phyloP scores from a whole-genome alignment of 2,888 invertebrate species.

The Phalera bucephala region DNA sequence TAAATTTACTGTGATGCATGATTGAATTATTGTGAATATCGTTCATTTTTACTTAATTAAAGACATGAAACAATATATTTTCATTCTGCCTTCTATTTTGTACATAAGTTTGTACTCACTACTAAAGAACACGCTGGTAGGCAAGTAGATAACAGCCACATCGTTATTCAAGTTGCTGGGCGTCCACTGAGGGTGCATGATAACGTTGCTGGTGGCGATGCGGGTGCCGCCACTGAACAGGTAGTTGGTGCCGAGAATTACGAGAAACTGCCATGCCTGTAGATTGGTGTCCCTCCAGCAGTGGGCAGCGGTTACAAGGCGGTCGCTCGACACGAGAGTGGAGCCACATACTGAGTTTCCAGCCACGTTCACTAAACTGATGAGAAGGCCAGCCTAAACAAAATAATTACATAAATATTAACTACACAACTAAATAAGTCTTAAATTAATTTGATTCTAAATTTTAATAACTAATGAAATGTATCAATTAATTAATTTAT shows the following conservation, averaged over 20 bases:
- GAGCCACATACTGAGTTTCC: constrained; percentile 56
- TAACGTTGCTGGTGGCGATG: constrained; percentile 38
- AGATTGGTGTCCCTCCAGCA: constrained; percentile 53
- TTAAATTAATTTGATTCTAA: neutral
- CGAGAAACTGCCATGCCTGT: constrained; percentile 45
- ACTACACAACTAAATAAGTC: neutral
- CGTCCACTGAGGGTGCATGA: constrained; percentile 48
- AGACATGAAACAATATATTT: no score
- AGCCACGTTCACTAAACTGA: constrained; percentile 35
- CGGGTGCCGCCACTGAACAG: constrained; percentile 52
- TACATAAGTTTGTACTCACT: constrained; percentile 37
- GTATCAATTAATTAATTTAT: no score
- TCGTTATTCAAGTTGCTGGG: constrained; percentile 41
- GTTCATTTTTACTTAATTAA: no score
- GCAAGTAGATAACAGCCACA: constrained; percentile 52
- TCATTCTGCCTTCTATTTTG: no score
- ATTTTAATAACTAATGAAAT: no score
- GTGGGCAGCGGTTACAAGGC: constrained; percentile 60
- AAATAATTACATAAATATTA: neutral
- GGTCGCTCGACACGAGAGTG: constrained; percentile 38
- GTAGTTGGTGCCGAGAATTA: constrained; percentile 49
- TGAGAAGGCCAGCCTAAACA: constrained; percentile 51
- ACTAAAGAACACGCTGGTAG: constrained; percentile 29
- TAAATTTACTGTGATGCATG: no score
- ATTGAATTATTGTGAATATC: no score